Conservation (phyloP, 2,797 vertebrate species). For the Onychomys torridus region DNA sequence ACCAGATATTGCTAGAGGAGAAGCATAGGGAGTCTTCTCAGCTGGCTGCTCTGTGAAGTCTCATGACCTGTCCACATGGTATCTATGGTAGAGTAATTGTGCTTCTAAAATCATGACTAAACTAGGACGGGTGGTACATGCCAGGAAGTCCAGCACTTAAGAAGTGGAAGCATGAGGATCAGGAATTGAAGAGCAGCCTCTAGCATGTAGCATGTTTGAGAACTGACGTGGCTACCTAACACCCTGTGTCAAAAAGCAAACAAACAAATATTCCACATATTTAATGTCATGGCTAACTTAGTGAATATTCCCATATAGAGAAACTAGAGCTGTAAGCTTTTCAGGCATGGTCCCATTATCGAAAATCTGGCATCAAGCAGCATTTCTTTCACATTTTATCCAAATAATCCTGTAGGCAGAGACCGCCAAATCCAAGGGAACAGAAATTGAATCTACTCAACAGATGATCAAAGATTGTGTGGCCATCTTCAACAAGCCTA, state of each 20-base stretch:
- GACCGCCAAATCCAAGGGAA: neutral
- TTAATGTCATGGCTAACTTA: neutral
- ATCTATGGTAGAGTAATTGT: neutral
- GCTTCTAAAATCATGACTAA: neutral
- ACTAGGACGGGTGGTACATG: neutral
- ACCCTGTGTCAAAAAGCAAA: neutral
- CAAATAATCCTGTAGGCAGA: slow-evolving; percentile 10
- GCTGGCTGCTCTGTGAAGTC: neutral
- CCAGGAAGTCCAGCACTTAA: neutral
- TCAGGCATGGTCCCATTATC: neutral
- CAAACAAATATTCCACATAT: neutral
- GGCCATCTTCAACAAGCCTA: neutral
- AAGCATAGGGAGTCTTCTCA: neutral
- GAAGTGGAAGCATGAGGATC: neutral
- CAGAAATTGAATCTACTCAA: neutral
- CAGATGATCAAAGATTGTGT: neutral
- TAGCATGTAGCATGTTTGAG: neutral
- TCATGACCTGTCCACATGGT: neutral
- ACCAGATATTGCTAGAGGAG: neutral
- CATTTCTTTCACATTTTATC: neutral
- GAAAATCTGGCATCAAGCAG: neutral
- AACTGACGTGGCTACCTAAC: neutral
- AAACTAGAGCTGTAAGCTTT: neutral
- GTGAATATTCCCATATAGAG: neutral
- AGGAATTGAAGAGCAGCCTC: neutral